phyloP scores from a whole-genome alignment of 2,797 vertebrate species.

The Paratrypauchen microcephalus region DNA sequence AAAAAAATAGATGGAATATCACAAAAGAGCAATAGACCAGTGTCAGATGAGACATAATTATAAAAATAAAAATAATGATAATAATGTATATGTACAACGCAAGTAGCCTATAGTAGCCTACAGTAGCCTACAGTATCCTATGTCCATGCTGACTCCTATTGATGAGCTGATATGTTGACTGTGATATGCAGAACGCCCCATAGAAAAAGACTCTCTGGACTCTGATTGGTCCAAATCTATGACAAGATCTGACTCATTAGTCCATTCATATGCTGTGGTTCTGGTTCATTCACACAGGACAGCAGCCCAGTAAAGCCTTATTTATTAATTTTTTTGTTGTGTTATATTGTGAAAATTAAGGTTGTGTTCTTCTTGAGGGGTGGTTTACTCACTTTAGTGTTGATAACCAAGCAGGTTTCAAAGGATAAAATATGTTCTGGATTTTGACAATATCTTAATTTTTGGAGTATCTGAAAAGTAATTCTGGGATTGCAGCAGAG shows the following conservation, averaged over 20 bases:
- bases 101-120: too few relatives aligned
- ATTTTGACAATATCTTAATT: background rate
- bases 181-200: too few relatives aligned
- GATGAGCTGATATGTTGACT: too few relatives aligned
- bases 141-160: too few relatives aligned
- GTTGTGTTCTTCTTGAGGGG: background rate
- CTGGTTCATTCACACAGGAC: background rate
- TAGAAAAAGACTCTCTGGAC: too few relatives aligned
- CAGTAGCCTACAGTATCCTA: too few relatives aligned
- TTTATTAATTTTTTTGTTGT: too few relatives aligned
- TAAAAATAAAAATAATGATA: too few relatives aligned
- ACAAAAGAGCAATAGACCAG: too few relatives aligned
- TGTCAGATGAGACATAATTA: too few relatives aligned
- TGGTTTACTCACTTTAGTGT: background rate
- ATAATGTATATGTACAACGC: too few relatives aligned
- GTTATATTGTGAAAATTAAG: background rate
- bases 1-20: too few relatives aligned
- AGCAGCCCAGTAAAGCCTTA: background rate
- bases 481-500: background rate
- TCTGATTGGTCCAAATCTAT: slow-evolving; percentile 8
- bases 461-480: background rate
- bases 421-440: background rate
- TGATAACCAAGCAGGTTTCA: background rate
- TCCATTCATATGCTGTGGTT: background rate
- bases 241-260: background rate